Base-by-base conservation (phyloP, 1,140 invertebrate species). In the Samia ricini region DNA sequence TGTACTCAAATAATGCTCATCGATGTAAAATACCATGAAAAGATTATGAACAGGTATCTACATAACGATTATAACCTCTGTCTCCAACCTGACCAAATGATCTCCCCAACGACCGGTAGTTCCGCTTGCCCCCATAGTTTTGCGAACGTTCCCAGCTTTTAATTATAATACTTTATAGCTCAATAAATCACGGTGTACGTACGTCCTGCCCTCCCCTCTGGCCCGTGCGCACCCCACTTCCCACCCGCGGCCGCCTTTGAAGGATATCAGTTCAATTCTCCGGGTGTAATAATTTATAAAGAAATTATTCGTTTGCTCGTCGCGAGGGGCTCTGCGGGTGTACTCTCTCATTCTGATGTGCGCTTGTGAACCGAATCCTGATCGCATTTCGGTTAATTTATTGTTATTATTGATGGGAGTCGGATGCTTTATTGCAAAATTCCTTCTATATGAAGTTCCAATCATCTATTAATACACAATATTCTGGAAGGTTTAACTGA, bases 111-210 rank as follows among this genome's bases (percentile, higher is more conserved):
- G 26, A 29, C 26, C 26, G 26, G 26, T 29, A 29, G 26, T 29
- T 29, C 26, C 26, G 26, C 26, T 29, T 29, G 26, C 26, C 26
- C 26, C 18, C 48, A 60, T 89, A 89, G 84, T 87, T 89, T 86
- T 81, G 71, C 81, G 85, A 79, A 67, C 75, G 73, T 72, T 75
- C 71, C 77, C 80, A 83, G 88, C 89, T 91, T 90, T 91, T 91
- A 91, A 91, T 91, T 91, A 91, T 91, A 90, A 91, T 91, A 90
- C 88, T 91, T 90, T 91, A 91, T 90, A 88, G 85, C 81, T 88
- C 88, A 85, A 90, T 91, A 90, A 91, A 91, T 91, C 89, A 90
- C 83, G 76, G 64, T 69, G 70, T 65, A 69, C 81, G 67, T 76
- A 69, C 81, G 67, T 76, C 76, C 78, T 77, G 72, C 69, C 68